These are phyloP conservation scores for Parascotia fuliginaria DNA, from an alignment of 2,888 invertebrate species.

Conservation along the genomic window DNA sequence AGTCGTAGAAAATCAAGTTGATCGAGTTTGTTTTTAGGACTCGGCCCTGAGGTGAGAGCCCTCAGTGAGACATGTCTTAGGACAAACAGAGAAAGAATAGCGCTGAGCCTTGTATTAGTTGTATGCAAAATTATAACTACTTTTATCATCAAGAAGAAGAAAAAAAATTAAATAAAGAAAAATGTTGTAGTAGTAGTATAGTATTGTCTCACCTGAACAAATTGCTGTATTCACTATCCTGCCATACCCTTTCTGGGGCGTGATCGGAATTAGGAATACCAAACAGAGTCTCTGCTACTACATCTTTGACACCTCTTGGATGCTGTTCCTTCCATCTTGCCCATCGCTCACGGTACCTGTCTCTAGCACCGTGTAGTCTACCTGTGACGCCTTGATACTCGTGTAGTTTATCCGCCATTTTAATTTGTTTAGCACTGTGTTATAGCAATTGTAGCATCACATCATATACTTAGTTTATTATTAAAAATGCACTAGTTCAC, in stretches of 20 bases:
- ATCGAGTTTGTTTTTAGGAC: too few relatives aligned
- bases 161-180: not conserved
- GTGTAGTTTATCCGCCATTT: slow-evolving; percentile 91
- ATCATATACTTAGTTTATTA: too few relatives aligned
- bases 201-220: slow-evolving; percentile 62
- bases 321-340: slow-evolving; percentile 87
- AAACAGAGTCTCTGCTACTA: slow-evolving; percentile 75
- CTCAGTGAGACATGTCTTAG: too few relatives aligned
- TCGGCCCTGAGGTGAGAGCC: too few relatives aligned
- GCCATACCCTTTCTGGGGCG: slow-evolving; percentile 66
- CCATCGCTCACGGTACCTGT: slow-evolving; percentile 88
- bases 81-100: too few relatives aligned
- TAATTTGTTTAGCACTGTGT: slow-evolving; percentile 14
- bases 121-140: too few relatives aligned
- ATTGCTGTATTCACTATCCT: slow-evolving; percentile 73
- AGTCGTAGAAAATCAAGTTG: too few relatives aligned
- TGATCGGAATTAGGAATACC: slow-evolving; percentile 76
- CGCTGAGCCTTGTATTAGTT: too few relatives aligned
- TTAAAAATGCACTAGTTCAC: too few relatives aligned
- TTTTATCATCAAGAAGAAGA: too few relatives aligned
- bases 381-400: slow-evolving; percentile 92
- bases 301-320: slow-evolving; percentile 81
- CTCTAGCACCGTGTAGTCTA: slow-evolving; percentile 88
- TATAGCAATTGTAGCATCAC: too few relatives aligned
- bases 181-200: too few relatives aligned